phyloP scores from a whole-genome alignment of 2,888 invertebrate species.

The Apodemia zela region DNA sequence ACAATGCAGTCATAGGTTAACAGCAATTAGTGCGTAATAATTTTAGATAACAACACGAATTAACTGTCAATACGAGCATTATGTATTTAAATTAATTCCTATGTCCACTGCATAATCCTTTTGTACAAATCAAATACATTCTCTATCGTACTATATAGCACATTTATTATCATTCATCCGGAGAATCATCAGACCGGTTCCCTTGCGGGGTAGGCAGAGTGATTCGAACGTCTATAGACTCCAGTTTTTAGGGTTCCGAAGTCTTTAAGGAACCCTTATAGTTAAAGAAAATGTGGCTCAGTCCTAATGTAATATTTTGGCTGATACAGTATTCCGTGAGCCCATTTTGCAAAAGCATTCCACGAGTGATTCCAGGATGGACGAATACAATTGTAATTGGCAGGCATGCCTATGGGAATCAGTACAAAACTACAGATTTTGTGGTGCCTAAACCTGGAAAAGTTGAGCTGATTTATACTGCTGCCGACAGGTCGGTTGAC shows the following conservation, averaged over 20 bases:
- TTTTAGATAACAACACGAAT: slow-evolving; percentile 2
- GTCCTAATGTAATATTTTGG: slow-evolving; percentile 94
- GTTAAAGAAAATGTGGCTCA: slow-evolving; percentile 95
- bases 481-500: slow-evolving; percentile 79
- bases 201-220: too few species aligned
- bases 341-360: slow-evolving; percentile 94
- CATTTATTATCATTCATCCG: too few species aligned
- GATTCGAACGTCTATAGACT: too few species aligned
- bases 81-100: background rate
- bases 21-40: slow-evolving; percentile 5
- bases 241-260: too few species aligned
- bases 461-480: slow-evolving; percentile 87
- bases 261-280: too few species aligned
- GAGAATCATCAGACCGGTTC: too few species aligned
- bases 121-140: background rate
- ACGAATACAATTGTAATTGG: slow-evolving; percentile 92
- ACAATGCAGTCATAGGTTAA: slow-evolving; percentile 10
- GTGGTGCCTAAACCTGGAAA: slow-evolving; percentile 87
- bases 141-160: background rate
- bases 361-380: slow-evolving; percentile 93
- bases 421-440: slow-evolving; percentile 93
- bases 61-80: background rate
- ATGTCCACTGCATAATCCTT: background rate
- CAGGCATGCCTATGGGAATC: slow-evolving; percentile 94
- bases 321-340: slow-evolving; percentile 94